Evolutionary conservation across 37 sponge, comb jelly and placozoan species (phyloP), one percentile per base, ranked within the genome.

Genomic region (Chondrosia reniformis): DNA sequence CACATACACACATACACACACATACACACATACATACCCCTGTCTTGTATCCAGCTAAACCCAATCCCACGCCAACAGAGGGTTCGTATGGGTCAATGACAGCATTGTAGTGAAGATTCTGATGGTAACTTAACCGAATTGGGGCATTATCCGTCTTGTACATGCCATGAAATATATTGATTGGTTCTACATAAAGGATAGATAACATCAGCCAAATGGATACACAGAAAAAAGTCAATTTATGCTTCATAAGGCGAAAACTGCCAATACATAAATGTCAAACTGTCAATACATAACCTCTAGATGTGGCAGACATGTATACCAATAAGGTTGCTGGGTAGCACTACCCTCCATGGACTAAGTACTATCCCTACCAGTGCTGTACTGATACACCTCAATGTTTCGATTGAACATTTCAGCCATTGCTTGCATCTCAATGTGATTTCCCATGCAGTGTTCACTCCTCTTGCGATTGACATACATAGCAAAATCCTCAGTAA

Each of bases 361-460:
- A n/a, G n/a, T n/a, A n/a, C n/a, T n/a, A n/a, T n/a, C 62, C 75
- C 25, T 4, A 95, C 96, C 96, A 84, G 87, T 64, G 30, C 75
- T 71, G 74, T 93, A 97, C 71, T 94, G 92, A 58, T 80, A 93
- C 46, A 97, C 90, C 83, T 97, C 94, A 43, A 97, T 94, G 46
- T 75, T 63, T 13, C 97, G 69, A 49, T 89, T 94, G 82, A 85
- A 97, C 92, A 97, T 91, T 82, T 97, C 97, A 15, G 94, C 93
- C 81, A 97, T 84, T 41, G 97, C 97, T 74, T 97, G 97, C 92
- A 97, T 97, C 91, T 97, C 97, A n/a, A 93, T 45, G 84, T 97
- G 86, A 88, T 97, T 97, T n/a, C 97, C 97, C 85, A 86, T 87
- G 82, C 94, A 94, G 17, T 78, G 64, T 63, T 93, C 97, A 28